phyloP scores from a whole-genome alignment of 2,797 vertebrate genomes.

The Chiloscyllium punctatum region DNA sequence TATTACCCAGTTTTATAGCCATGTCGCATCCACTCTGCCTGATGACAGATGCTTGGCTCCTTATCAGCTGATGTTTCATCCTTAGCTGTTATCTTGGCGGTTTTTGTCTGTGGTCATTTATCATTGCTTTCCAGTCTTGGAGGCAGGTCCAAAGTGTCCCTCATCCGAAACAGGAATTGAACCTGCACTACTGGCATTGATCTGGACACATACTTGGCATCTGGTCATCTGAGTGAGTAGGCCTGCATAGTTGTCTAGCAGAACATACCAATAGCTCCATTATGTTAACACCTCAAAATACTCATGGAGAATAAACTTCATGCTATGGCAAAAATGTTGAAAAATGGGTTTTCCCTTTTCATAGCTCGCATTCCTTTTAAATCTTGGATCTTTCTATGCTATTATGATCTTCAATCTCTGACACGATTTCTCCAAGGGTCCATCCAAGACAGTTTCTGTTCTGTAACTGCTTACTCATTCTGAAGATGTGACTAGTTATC shows the following conservation, averaged over 20 bases:
- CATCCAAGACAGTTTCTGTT: neutral
- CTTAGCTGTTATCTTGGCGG: too few species aligned
- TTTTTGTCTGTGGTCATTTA: too few species aligned
- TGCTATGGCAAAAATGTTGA: neutral
- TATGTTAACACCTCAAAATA: neutral
- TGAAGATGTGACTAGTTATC: neutral
- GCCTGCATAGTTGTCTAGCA: neutral
- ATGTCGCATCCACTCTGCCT: too few species aligned
- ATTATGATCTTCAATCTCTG: too few species aligned
- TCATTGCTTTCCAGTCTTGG: too few species aligned
- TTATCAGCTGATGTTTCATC: too few species aligned
- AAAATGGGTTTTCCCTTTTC: neutral
- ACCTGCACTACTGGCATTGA: too few species aligned
- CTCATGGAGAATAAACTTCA: neutral
- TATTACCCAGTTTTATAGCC: neutral
- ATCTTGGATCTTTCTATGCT: neutral
- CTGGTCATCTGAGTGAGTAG: neutral
- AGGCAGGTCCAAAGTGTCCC: neutral
- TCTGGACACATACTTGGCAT: too few species aligned
- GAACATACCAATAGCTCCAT: neutral
- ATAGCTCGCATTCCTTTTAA: neutral
- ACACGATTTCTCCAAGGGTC: neutral
- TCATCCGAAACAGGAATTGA: neutral
- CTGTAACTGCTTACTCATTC: neutral
- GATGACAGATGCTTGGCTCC: too few species aligned